Percentiles rank a stretch among this genome's conserved stretches.
Conservation (phyloP, 2,797 vertebrate genomes). For the Spheniscus humboldti region DNA sequence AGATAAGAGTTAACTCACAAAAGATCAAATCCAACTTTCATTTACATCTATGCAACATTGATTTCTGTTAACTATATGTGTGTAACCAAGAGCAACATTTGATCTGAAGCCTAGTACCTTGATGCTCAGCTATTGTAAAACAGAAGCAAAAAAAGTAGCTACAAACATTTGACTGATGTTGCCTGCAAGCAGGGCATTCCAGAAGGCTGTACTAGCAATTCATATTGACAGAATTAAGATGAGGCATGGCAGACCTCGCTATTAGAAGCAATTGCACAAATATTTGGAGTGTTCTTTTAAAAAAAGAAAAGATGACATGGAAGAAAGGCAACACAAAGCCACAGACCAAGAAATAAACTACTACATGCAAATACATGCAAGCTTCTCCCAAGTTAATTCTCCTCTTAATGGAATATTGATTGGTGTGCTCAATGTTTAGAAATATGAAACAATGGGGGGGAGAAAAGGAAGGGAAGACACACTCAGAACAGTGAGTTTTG, state of each 20-base stretch:
- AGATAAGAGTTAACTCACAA: background rate
- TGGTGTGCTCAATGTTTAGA: constrained; percentile 29
- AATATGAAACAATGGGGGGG: background rate
- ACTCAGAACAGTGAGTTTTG: background rate
- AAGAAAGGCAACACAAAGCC: background rate
- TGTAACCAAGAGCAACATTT: constrained; percentile 49
- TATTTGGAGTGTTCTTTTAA: background rate
- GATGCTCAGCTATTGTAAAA: constrained; percentile 20
- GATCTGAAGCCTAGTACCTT: constrained; percentile 17
- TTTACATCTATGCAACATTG: constrained; percentile 2
- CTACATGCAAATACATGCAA: constrained; percentile 60
- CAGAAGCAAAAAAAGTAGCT: constrained; percentile 1
- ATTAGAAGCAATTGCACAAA: background rate
- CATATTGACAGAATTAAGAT: background rate
- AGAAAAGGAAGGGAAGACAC: background rate
- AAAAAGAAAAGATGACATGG: background rate
- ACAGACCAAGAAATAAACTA: constrained; percentile 25
- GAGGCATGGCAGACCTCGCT: background rate
- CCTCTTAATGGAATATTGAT: constrained; percentile 60
- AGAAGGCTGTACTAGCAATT: background rate
- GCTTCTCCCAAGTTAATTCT: constrained; percentile 55
- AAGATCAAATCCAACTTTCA: constrained; percentile 14
- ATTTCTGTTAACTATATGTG: constrained; percentile 36
- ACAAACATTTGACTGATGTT: constrained; percentile 32
- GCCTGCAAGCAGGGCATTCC: background rate